phyloP scores from a whole-genome alignment of 1,140 invertebrate genomes.

The Apis florea region DNA sequence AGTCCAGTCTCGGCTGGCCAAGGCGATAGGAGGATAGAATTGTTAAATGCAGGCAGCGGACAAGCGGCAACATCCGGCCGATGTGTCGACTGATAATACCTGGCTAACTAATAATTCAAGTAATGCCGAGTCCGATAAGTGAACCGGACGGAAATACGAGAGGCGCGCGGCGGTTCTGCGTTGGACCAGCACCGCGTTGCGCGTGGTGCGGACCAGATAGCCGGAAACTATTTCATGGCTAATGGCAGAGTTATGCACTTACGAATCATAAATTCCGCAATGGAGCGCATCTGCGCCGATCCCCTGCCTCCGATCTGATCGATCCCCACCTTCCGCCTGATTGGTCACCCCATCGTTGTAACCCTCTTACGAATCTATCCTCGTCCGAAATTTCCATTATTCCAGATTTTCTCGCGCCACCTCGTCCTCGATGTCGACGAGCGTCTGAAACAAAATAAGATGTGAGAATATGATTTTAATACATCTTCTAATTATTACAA shows the following conservation, averaged over 20 bases:
- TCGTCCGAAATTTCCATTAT: not conserved
- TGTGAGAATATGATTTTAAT: no score
- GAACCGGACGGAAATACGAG: conserved; percentile 62
- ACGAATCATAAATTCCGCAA: conserved; percentile 70
- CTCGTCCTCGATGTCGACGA: no score
- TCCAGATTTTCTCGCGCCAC: no score
- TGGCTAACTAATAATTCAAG: conserved; percentile 59
- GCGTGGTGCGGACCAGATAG: conserved; percentile 55
- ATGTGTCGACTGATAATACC: conserved; percentile 22
- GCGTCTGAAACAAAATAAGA: no score
- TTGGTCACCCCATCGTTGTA: conserved; percentile 26
- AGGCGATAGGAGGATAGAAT: not conserved
- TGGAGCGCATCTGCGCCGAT: conserved; percentile 56
- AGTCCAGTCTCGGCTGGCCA: not conserved
- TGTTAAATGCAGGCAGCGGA: not conserved
- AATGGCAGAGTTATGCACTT: conserved; percentile 71
- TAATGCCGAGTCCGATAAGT: conserved; percentile 60
- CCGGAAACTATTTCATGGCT: conserved; percentile 70
- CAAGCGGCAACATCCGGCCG: not conserved
- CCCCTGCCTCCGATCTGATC: conserved; percentile 52
- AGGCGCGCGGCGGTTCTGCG: conserved; percentile 29
- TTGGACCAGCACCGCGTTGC: conserved; percentile 37
- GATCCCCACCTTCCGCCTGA: conserved; percentile 35
- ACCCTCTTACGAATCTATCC: conserved; percentile 10
- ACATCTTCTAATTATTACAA: no score